Evolutionary conservation across 2,113 vertebrate species (phyloP).

Genomic region (Onychorhynchus coronatus): DNA sequence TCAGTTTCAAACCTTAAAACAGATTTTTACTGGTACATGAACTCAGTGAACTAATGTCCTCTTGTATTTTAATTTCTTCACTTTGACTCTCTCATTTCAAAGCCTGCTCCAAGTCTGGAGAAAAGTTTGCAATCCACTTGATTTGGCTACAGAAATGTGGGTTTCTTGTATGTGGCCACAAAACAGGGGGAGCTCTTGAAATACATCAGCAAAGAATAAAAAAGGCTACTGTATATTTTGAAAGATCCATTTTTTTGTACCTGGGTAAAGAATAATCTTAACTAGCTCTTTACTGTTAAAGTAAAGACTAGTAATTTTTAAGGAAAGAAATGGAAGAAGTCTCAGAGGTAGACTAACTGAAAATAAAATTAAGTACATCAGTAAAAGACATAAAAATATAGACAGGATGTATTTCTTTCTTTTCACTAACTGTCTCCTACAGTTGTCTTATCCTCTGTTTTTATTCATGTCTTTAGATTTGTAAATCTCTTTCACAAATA

Average conservation of each 20-base stretch:
- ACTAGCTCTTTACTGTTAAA: neutral
- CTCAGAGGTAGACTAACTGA: neutral
- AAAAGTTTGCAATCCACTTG: neutral
- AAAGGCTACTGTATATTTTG: neutral
- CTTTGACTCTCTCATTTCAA: conserved; percentile 15
- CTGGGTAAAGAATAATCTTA: neutral
- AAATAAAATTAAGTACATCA: neutral
- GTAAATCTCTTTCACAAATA: neutral
- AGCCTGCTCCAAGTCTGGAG: neutral
- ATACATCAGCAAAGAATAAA: neutral
- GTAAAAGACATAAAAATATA: neutral
- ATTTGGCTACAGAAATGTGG: neutral
- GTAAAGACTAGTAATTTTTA: neutral
- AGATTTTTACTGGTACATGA: conserved; percentile 39
- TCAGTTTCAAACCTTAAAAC: conserved; percentile 42
- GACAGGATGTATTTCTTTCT: neutral
- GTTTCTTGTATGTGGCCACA: neutral
- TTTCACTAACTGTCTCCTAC: neutral
- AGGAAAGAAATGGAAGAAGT: neutral
- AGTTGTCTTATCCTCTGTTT: neutral
- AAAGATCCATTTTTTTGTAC: neutral
- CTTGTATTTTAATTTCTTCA: conserved; percentile 42
- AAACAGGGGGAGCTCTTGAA: neutral
- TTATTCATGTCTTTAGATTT: neutral
- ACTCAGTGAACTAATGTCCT: conserved; percentile 49